Percentiles rank a stretch among this genome's conserved stretches.
Conservation (phyloP, 2,113 vertebrate genomes). For the Callithrix jacchus region DNA sequence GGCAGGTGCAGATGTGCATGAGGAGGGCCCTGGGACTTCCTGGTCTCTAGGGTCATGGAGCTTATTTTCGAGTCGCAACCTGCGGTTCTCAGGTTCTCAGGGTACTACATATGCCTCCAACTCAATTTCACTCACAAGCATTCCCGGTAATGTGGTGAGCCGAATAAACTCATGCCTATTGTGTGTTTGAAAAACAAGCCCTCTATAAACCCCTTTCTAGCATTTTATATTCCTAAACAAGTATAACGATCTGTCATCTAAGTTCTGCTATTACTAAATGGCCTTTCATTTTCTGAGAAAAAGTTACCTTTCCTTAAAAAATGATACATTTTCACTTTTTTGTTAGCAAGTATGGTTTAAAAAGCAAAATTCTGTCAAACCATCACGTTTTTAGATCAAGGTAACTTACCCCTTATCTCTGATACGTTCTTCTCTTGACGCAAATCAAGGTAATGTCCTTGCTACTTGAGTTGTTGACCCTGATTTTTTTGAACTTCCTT, state of each 20-base stretch:
- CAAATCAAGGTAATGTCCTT: not conserved
- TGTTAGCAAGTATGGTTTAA: not conserved
- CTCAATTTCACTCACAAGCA: not conserved
- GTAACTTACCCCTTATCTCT: not conserved
- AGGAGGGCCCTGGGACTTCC: not conserved
- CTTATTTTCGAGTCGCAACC: conserved; percentile 26
- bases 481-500: not conserved
- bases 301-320: not conserved
- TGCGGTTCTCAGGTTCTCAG: conserved; percentile 22
- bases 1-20: not conserved
- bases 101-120: not conserved
- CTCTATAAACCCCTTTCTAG: not conserved
- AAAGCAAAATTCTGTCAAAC: not conserved
- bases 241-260: not conserved
- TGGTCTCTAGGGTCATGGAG: not conserved
- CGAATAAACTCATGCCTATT: not conserved
- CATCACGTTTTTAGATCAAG: not conserved
- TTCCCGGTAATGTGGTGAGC: not conserved
- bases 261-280: not conserved
- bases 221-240: not conserved
- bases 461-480: not conserved
- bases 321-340: not conserved
- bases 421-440: not conserved
- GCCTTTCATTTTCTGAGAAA: not conserved
- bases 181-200: not conserved